Evolutionary conservation across 2,888 invertebrate genomes (phyloP).

Genomic region (Linnaemya vulpina): DNA sequence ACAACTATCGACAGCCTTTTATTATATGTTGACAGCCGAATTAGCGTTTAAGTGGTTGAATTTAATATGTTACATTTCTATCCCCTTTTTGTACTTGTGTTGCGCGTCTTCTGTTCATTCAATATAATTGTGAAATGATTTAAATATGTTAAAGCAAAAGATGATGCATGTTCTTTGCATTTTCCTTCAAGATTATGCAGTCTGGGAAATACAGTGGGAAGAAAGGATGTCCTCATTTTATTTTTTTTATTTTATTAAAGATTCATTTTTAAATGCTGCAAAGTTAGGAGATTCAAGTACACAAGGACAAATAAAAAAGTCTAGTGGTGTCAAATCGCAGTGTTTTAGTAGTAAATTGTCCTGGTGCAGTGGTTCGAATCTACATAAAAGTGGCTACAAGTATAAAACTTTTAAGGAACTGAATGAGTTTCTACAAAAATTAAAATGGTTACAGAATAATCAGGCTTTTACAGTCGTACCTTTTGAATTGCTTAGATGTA

Average conservation of each 20-base stretch:
- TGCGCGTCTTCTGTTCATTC: slow-evolving; percentile 19
- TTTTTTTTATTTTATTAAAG: background rate
- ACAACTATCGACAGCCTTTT: slow-evolving; percentile 52
- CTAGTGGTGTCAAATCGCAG: too few species aligned
- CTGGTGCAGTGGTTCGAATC: too few species aligned
- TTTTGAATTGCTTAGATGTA: too few species aligned
- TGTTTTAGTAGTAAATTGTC: too few species aligned
- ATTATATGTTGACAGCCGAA: slow-evolving; percentile 69
- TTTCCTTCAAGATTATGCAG: background rate
- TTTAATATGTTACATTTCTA: slow-evolving; percentile 59
- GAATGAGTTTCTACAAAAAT: too few species aligned
- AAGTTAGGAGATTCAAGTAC: too few species aligned
- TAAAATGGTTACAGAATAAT: too few species aligned
- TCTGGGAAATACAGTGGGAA: slow-evolving; percentile 4
- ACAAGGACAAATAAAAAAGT: too few species aligned
- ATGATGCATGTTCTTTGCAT: slow-evolving; percentile 31
- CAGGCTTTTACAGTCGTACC: too few species aligned
- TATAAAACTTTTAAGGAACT: too few species aligned
- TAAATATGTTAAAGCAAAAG: slow-evolving; percentile 10
- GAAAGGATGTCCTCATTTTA: background rate
- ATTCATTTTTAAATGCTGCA: too few species aligned
- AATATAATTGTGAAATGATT: slow-evolving; percentile 32
- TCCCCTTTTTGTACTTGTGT: slow-evolving; percentile 1
- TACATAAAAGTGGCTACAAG: too few species aligned
- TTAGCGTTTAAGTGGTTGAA: slow-evolving; percentile 71